Conservation (phyloP, 2,797 vertebrate genomes). For the Menidia menidia region DNA sequence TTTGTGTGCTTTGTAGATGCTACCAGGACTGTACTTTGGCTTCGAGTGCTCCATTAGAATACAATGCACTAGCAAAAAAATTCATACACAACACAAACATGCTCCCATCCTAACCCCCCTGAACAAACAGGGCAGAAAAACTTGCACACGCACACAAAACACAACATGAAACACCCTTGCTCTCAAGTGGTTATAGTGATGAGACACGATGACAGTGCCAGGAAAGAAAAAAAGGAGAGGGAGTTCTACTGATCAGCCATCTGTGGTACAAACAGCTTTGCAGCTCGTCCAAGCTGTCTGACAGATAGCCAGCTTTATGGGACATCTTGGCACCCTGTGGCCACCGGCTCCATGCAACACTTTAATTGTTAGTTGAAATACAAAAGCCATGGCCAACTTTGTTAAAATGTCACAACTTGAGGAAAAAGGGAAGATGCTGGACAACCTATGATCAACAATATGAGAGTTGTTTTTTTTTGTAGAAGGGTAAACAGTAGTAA, state of each 20-base stretch:
- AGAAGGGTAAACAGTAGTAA: background rate
- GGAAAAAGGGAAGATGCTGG: constrained; percentile 30
- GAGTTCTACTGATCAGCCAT: constrained; percentile 84
- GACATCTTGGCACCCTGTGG: constrained; percentile 61
- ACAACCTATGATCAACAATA: constrained; percentile 8
- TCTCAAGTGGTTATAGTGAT: constrained; percentile 63
- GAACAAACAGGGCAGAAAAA: constrained; percentile 15
- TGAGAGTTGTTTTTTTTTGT: background rate
- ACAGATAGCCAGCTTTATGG: constrained; percentile 75
- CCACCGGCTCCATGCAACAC: constrained; percentile 53
- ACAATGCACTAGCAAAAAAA: constrained; percentile 47
- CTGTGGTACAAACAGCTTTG: constrained; percentile 81
- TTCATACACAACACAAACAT: constrained; percentile 30
- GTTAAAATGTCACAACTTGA: constrained; percentile 37
- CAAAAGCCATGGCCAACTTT: constrained; percentile 46
- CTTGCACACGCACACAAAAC: constrained; percentile 14
- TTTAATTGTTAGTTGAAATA: constrained; percentile 72
- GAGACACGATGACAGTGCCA: constrained; percentile 64
- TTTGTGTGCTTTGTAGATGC: constrained; percentile 31
- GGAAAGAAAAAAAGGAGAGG: constrained; percentile 63
- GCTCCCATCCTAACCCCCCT: background rate
- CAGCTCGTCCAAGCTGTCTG: constrained; percentile 71
- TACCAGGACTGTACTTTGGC: constrained; percentile 18
- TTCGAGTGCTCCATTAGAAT: constrained; percentile 46
- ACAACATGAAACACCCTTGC: constrained; percentile 36